phyloP scores from a whole-genome alignment of 2,797 vertebrate species.

The Enteromius paludinosus region DNA sequence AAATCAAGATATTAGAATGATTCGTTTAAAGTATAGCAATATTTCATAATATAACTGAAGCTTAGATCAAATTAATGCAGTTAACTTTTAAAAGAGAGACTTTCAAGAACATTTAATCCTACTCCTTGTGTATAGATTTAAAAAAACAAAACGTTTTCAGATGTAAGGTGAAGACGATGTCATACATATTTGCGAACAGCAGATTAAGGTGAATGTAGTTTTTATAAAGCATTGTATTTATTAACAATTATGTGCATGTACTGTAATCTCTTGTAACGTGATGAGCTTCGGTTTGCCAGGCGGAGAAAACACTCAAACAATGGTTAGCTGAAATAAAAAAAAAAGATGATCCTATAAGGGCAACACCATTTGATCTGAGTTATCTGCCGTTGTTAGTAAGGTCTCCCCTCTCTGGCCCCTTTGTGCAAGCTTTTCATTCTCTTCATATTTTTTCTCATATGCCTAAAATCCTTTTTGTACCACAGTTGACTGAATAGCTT shows the following conservation, averaged over 20 bases:
- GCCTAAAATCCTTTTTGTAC: constrained; percentile 14
- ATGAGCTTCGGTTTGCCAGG: neutral
- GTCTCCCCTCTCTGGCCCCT: constrained; percentile 50
- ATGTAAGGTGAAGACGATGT: too few species aligned
- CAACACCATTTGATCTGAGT: neutral
- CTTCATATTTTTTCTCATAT: constrained; percentile 42
- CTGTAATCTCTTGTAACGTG: neutral
- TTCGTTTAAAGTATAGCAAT: neutral
- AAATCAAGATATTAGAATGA: neutral
- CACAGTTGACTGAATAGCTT: constrained; percentile 44
- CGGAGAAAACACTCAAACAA: neutral
- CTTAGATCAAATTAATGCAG: neutral
- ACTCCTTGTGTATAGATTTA: neutral
- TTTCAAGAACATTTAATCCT: neutral
- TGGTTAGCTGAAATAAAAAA: neutral
- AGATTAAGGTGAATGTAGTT: neutral
- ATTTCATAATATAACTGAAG: neutral
- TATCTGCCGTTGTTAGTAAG: constrained; percentile 28
- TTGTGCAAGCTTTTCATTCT: constrained; percentile 53
- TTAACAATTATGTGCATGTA: neutral
- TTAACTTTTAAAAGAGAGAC: neutral
- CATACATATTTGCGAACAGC: neutral
- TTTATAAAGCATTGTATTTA: neutral
- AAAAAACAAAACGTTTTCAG: too few species aligned
- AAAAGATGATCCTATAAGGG: neutral